A percentile compares a stretch with the other conserved stretches of the same genome.
Conservation (phyloP, 1,140 invertebrate species). For the Phymastichus coffea region DNA sequence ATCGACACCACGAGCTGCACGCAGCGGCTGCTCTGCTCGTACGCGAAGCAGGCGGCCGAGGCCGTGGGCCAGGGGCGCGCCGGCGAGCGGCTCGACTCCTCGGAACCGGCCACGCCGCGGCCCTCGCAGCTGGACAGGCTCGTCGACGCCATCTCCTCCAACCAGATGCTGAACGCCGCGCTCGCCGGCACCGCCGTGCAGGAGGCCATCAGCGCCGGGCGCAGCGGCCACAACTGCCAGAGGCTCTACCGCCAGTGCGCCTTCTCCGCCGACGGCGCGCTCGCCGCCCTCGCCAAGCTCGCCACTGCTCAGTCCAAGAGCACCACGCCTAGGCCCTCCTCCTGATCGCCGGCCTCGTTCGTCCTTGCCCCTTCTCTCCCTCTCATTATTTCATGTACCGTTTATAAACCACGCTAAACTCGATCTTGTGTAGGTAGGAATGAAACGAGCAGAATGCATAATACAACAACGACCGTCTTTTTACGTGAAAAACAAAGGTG, state of each 20-base stretch:
- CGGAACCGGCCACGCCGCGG: too few relatives aligned
- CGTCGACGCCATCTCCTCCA: conserved; percentile 67
- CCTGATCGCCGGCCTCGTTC: too few relatives aligned
- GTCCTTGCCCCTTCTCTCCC: too few relatives aligned
- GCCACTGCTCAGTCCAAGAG: conserved; percentile 21
- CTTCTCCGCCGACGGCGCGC: conserved; percentile 48
- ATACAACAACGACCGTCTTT: too few relatives aligned
- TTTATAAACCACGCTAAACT: too few relatives aligned
- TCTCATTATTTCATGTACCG: too few relatives aligned
- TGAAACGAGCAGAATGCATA: too few relatives aligned
- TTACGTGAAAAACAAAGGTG: too few relatives aligned
- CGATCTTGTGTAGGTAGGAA: too few relatives aligned
- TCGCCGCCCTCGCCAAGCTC: conserved; percentile 43
- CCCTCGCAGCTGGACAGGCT: conserved; percentile 67
- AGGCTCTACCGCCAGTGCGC: conserved; percentile 47
- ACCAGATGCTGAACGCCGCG: conserved; percentile 69
- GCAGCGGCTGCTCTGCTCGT: conserved; percentile 75
- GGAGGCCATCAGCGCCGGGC: conserved; percentile 70
- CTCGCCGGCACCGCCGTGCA: conserved; percentile 75
- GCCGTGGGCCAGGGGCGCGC: conserved; percentile 30
- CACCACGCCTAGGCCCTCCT: too few relatives aligned
- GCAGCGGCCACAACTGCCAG: conserved; percentile 41
- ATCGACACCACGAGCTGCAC: conserved; percentile 77
- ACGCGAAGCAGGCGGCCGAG: conserved; percentile 65
- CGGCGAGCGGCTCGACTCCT: conserved; percentile 60